Evolutionary conservation across 1,140 invertebrate species (phyloP), one percentile per base, ranked within the genome.

Genomic region (Druon quercuslanigerum): DNA sequence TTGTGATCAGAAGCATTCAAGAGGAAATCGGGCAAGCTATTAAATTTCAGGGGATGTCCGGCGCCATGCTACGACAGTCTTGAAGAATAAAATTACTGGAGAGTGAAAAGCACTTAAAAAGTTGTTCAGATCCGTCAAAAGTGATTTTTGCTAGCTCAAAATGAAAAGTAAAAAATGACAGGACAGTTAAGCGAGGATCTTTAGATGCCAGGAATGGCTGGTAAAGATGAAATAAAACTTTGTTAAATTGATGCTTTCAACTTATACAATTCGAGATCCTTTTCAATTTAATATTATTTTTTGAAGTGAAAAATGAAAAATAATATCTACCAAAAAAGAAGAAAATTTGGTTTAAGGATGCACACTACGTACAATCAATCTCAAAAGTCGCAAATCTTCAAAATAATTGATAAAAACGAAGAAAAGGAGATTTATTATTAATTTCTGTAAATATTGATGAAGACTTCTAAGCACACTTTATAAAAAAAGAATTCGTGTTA

Each of bases 51-150:
- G 33, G 57, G 14, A 60, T 60, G 33, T 14, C 57, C 33, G 57
- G 57, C 57, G 57, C 57, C 57, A 60, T 33, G 25, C 57, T 60
- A 33, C 33, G 57, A 66, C 60, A 66, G 33, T 9, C 6, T n/a
- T 40, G 25, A 33, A 40, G 60, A 66, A 66, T 66, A 13, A 60
- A 60, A 46, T 66, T 66, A 66, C 60, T 25, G 16, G 40, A 25
- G 40, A 66, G 33, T 40, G 60, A 46, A 66, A 66, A 66, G 60
- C 60, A 66, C 60, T 66, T 66, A 66, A 66, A 66, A 66, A 66
- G 60, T 66, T 66, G 57, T 33, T 33, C 20, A 60, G 57, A 60
- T 60, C 57, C 20, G 57, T 66, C 60, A 66, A 66, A 66, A 33
- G 16, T 25, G 13, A 1, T n/a, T 66, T 66, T 66, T 66, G 11